phyloP scores from a whole-genome alignment of 2,888 invertebrate genomes.

The Resseliella maxima region DNA sequence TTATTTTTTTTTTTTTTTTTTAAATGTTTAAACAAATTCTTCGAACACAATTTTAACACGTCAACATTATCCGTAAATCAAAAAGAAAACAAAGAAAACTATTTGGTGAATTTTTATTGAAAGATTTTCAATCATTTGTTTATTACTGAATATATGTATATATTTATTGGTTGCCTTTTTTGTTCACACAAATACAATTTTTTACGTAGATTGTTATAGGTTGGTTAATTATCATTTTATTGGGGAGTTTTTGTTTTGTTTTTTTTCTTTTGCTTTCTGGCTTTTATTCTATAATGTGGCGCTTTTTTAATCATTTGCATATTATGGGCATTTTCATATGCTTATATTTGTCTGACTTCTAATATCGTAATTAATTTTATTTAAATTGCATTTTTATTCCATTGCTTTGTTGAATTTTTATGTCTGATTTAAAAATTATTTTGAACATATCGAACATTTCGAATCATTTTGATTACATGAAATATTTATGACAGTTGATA shows the following conservation, averaged over 20 bases:
- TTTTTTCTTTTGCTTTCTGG: neutral
- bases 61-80: neutral
- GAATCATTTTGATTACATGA: neutral
- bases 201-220: neutral
- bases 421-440: neutral
- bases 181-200: constrained; percentile 53
- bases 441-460: neutral
- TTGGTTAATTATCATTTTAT: constrained; percentile 32
- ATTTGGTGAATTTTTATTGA: constrained; percentile 7
- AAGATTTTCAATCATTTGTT: neutral
- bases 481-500: neutral
- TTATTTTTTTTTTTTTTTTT: too few species aligned
- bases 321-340: neutral
- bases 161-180: constrained; percentile 17
- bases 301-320: constrained; percentile 8
- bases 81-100: constrained; percentile 46
- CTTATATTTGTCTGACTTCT: constrained; percentile 19
- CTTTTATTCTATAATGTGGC: neutral
- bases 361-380: too few species aligned
- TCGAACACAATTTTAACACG: neutral
- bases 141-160: neutral
- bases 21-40: too few species aligned
- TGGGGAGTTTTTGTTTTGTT: neutral
- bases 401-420: neutral
- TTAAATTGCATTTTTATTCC: too few species aligned